Percentiles rank a stretch among this genome's conserved stretches.
phyloP scores from a whole-genome alignment of 2,888 invertebrate species.

The Cacoxenus indagator region DNA sequence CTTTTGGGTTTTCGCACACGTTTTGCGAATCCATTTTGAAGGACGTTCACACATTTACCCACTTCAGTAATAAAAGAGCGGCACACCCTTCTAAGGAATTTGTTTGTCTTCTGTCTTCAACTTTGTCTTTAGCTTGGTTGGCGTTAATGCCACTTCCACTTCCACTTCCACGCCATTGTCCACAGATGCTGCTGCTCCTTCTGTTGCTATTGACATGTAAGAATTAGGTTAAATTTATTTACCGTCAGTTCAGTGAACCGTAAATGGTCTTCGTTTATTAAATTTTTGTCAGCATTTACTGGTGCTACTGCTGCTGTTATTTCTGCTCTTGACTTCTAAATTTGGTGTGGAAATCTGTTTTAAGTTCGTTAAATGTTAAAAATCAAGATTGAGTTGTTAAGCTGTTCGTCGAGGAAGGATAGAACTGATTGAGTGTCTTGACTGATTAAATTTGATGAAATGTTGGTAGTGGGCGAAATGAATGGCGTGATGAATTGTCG shows the following conservation, averaged over 20 bases:
- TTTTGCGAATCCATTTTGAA: background rate
- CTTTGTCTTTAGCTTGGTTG: constrained; percentile 13
- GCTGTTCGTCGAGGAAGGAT: background rate
- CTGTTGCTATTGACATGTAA: constrained; percentile 66
- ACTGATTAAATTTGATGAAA: constrained; percentile 25
- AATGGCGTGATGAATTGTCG: background rate
- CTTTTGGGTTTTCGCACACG: constrained; percentile 21
- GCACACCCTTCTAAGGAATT: constrained; percentile 12
- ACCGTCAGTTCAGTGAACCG: constrained; percentile 67
- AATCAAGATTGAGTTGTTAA: constrained; percentile 43
- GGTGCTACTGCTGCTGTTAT: background rate
- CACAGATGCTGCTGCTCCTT: constrained; percentile 27
- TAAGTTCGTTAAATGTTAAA: constrained; percentile 55
- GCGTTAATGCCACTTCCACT: background rate
- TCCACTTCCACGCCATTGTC: background rate
- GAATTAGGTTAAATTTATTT: constrained; percentile 66
- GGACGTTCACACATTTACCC: background rate
- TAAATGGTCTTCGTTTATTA: constrained; percentile 62
- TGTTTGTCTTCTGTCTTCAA: constrained; percentile 40
- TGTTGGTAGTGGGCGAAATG: no score
- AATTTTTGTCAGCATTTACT: constrained; percentile 39
- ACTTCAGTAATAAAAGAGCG: no score
- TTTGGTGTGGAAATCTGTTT: constrained; percentile 45
- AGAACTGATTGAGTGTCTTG: background rate
- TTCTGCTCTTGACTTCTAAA: constrained; percentile 12